phyloP scores from a whole-genome alignment of 1,140 invertebrate genomes.

The Marisa cornuarietis region DNA sequence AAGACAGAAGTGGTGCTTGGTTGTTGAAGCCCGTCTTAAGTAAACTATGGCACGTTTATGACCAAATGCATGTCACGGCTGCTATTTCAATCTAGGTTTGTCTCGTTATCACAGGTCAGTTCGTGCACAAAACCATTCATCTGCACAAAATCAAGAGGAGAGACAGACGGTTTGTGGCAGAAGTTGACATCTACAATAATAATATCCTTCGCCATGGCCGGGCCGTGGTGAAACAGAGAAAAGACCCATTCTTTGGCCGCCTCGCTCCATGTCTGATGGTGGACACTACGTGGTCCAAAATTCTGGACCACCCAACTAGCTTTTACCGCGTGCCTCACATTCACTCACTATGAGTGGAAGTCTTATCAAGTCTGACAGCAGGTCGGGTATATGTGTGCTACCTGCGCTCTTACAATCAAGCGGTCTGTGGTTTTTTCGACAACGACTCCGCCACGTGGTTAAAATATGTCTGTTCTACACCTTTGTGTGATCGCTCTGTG shows the following conservation, averaged over 20 bases:
- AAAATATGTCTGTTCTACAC: too few species aligned
- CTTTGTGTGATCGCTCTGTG: too few species aligned
- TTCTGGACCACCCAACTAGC: slow-evolving; percentile 10
- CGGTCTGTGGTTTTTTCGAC: too few species aligned
- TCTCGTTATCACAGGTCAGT: slow-evolving; percentile 16
- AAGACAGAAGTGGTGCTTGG: too few species aligned
- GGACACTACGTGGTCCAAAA: not conserved
- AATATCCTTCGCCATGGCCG: not conserved
- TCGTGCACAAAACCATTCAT: slow-evolving; percentile 22
- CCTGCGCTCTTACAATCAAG: too few species aligned
- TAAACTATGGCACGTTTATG: too few species aligned
- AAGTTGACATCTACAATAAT: not conserved
- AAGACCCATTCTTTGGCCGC: slow-evolving; percentile 12
- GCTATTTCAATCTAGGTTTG: too few species aligned
- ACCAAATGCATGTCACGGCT: too few species aligned
- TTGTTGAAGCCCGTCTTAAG: too few species aligned
- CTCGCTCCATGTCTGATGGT: slow-evolving; percentile 16
- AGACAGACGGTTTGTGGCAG: not conserved
- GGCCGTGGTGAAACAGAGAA: slow-evolving; percentile 10
- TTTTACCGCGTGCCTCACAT: slow-evolving; percentile 8
- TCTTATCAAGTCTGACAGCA: too few species aligned
- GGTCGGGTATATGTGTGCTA: too few species aligned
- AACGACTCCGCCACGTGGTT: too few species aligned
- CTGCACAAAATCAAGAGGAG: slow-evolving; percentile 14
- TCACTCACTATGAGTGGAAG: not conserved